Base-by-base conservation (phyloP, 2,797 vertebrate genomes). In the Picus viridis region DNA sequence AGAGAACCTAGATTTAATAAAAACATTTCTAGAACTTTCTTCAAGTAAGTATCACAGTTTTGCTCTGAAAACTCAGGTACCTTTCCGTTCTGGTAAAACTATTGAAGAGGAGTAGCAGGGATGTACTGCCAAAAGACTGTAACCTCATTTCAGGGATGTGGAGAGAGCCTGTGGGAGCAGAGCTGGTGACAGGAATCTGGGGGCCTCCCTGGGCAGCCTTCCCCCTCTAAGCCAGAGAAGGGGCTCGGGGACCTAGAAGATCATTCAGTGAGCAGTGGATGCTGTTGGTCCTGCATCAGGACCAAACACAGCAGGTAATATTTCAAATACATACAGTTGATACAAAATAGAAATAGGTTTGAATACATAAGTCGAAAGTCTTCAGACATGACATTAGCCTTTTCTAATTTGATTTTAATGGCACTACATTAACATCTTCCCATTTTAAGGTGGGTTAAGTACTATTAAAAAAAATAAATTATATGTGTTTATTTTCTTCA, bases 11-110 rank as follows among this genome's bases (percentile, higher is more conserved):
- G 56, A 74, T 83, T 82, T 83, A 79, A 94, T 67, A 43, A 86
- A 81, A 85, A 62, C 82, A 86, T 94, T 87, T 93, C 61, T 74
- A 72, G 64, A 78, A 65, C n/a, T 59, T 47, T 63, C 41, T 72
- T 84, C 79, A 91, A 93, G 75, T 73, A 74, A 87, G 51, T 41
- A 84, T 16, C 34, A 70, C 62, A 62, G 7, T 62, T 74, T 87
- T 93, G 7, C 64, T 86, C 43, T 89, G 78, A 90, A 90, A 82
- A 64, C 10, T 78, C 64, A 78, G 47, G 36, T 90, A 75, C 63
- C 54, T 88, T 70, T 90, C 78, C 6, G 23, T 86, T 90, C 79
- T 94, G 81, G 70, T 53, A 90, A 96, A 96, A 83, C 30, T 71
- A 49, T 83, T 89, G 80, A 2, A 30, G 53, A 82, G 22, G 14